These are phyloP conservation scores for Atta texana DNA, from an alignment of 1,140 invertebrate genomes.

Conservation along the genomic window DNA sequence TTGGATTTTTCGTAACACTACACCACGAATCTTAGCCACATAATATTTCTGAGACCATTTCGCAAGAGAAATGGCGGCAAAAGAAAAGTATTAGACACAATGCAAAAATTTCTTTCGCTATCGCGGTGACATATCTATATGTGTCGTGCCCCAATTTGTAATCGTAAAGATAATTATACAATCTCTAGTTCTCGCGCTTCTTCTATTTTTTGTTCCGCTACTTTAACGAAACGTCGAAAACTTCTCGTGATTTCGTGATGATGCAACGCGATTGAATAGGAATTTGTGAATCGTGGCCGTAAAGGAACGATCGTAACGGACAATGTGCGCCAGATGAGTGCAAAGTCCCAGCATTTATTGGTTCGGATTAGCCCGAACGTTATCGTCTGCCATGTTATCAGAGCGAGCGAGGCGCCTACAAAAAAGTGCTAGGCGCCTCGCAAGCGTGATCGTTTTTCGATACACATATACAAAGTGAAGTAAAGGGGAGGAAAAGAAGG, in stretches of 20 bases:
- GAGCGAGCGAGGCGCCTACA: conserved; percentile 55
- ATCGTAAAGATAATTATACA: not conserved
- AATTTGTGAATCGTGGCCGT: conserved; percentile 59
- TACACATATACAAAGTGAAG: conserved; percentile 38
- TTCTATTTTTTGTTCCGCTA: not conserved
- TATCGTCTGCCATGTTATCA: conserved; percentile 71
- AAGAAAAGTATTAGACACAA: not conserved
- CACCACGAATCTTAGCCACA: not conserved
- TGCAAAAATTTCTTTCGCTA: not conserved
- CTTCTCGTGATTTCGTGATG: not conserved
- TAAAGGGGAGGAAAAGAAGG: not conserved
- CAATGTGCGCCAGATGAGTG: conserved; percentile 69
- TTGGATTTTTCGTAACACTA: conserved; percentile 14
- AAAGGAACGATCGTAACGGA: conserved; percentile 61
- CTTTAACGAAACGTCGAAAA: not conserved
- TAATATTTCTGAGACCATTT: not conserved
- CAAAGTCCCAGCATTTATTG: conserved; percentile 80
- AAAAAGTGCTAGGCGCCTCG: conserved; percentile 73
- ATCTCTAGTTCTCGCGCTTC: not conserved
- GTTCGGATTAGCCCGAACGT: conserved; percentile 66
- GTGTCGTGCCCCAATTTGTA: conserved; percentile 11
- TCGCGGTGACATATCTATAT: conserved; percentile 9
- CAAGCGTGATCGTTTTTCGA: conserved; percentile 54
- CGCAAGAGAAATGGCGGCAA: not conserved
- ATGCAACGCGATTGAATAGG: not conserved